A percentile compares a stretch with the other conserved stretches of the same genome.
These are phyloP conservation scores for Dorcus parallelipipedus DNA, from an alignment of 2,888 invertebrate species.

Conservation along the genomic window DNA sequence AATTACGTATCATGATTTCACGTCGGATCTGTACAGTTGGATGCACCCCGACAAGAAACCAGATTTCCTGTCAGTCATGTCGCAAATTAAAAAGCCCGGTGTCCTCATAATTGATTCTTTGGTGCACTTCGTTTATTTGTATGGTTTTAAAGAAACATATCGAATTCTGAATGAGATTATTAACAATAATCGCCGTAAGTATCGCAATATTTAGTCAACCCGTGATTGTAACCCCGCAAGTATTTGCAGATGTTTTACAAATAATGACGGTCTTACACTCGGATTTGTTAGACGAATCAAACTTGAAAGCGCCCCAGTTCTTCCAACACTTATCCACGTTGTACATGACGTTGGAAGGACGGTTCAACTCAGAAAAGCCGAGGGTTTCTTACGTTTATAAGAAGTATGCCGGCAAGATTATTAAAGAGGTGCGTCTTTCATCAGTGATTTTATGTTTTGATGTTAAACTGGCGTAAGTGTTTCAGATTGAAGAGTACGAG, in stretches of 20 bases:
- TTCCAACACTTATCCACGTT: constrained; percentile 51
- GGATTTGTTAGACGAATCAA: constrained; percentile 51
- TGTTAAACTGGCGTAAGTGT: constrained; percentile 5
- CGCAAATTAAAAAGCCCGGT: constrained; percentile 23
- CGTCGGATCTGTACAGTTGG: constrained; percentile 29
- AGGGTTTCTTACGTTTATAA: constrained; percentile 47
- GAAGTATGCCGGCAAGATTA: constrained; percentile 53
- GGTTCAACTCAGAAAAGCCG: constrained; percentile 39
- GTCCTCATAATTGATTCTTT: constrained; percentile 42
- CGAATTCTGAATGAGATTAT: constrained; percentile 32
- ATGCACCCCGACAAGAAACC: constrained; percentile 6
- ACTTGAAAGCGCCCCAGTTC: constrained; percentile 47
- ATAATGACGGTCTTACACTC: constrained; percentile 46
- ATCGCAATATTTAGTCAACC: constrained; percentile 26
- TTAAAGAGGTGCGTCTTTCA: constrained; percentile 43
- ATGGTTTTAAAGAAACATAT: constrained; percentile 35
- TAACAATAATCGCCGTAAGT: constrained; percentile 43
- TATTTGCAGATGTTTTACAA: constrained; percentile 32
- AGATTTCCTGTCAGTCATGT: constrained; percentile 25
- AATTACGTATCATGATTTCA: constrained; percentile 32
- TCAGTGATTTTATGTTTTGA: neutral
- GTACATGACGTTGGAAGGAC: constrained; percentile 43
- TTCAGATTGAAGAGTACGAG: constrained; percentile 38
- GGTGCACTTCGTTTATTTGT: constrained; percentile 35
- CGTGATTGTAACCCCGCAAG: neutral